Percentiles rank a stretch among this genome's conserved stretches.
Evolutionary conservation across 2,888 invertebrate genomes (phyloP).

Genomic region (Clivina fossor): DNA sequence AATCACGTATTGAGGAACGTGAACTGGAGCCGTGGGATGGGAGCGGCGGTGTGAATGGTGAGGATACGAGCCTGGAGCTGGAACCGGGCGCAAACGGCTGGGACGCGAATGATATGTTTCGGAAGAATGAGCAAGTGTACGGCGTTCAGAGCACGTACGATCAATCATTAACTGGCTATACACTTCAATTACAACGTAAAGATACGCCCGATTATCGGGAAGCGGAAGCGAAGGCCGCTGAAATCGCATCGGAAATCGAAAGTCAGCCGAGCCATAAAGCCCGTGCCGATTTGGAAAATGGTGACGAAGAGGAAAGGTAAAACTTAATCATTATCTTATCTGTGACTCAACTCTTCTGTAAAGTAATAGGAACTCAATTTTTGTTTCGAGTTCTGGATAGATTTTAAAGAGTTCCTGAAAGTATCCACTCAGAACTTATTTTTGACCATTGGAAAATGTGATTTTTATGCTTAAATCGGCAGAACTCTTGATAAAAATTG

Average conservation of each 20-base stretch:
- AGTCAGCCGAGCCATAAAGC: conserved; percentile 79
- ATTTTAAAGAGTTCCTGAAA: too few relatives aligned
- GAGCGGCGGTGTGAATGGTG: conserved; percentile 60
- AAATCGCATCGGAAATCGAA: conserved; percentile 92
- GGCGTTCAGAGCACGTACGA: conserved; percentile 93
- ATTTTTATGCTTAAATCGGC: too few relatives aligned
- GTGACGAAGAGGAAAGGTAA: conserved; percentile 79
- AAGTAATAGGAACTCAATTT: too few relatives aligned
- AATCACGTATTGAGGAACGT: conserved; percentile 63
- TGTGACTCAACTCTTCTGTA: too few relatives aligned
- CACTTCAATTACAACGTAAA: conserved; percentile 79
- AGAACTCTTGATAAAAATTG: too few relatives aligned
- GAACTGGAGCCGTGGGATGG: conserved; percentile 91
- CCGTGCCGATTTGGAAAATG: conserved; percentile 86
- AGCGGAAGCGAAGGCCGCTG: conserved; percentile 82
- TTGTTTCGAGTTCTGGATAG: too few relatives aligned
- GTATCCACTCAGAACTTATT: too few relatives aligned
- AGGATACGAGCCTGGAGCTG: conserved; percentile 65
- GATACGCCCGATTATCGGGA: conserved; percentile 84
- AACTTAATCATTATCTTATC: background rate
- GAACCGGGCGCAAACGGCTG: conserved; percentile 87
- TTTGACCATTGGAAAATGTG: too few relatives aligned
- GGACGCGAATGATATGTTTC: conserved; percentile 97
- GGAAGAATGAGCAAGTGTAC: conserved; percentile 87
- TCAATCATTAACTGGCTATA: conserved; percentile 88